Percentiles rank a stretch among this genome's conserved stretches.
phyloP scores from a whole-genome alignment of 2,113 vertebrate species.

The Rhinoderma darwinii region DNA sequence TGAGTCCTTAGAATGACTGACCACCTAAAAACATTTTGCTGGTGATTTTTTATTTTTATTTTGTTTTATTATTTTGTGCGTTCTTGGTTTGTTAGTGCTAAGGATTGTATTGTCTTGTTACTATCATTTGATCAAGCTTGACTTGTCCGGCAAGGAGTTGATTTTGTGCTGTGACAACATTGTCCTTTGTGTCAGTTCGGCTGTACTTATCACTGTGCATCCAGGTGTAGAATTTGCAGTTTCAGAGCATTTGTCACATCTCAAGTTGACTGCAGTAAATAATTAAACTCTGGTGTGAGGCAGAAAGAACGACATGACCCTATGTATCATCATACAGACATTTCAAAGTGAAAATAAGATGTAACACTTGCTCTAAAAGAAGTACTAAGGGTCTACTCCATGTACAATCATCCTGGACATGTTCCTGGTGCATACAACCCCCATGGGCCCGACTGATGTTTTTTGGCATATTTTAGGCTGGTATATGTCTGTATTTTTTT shows the following conservation, averaged over 20 bases:
- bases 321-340: background rate
- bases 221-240: background rate
- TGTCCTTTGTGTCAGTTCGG: background rate
- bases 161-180: background rate
- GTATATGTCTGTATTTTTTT: too few species aligned
- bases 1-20: too few species aligned
- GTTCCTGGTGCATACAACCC: too few species aligned
- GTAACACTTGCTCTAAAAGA: background rate
- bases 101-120: background rate
- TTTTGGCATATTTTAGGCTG: too few species aligned
- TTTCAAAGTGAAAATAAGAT: background rate
- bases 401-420: too few species aligned
- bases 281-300: background rate
- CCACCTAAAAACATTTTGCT: too few species aligned
- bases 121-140: too few species aligned
- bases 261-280: slow-evolving; percentile 1
- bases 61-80: too few species aligned
- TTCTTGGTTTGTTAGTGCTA: too few species aligned
- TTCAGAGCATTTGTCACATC: background rate
- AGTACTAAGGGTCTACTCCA: too few species aligned
- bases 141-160: background rate
- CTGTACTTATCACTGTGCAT: background rate
- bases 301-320: background rate
- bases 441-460: too few species aligned
- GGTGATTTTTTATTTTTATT: too few species aligned